These are phyloP conservation scores for Hemicordylus capensis DNA, from an alignment of 2,113 vertebrate species.

Conservation along the genomic window DNA sequence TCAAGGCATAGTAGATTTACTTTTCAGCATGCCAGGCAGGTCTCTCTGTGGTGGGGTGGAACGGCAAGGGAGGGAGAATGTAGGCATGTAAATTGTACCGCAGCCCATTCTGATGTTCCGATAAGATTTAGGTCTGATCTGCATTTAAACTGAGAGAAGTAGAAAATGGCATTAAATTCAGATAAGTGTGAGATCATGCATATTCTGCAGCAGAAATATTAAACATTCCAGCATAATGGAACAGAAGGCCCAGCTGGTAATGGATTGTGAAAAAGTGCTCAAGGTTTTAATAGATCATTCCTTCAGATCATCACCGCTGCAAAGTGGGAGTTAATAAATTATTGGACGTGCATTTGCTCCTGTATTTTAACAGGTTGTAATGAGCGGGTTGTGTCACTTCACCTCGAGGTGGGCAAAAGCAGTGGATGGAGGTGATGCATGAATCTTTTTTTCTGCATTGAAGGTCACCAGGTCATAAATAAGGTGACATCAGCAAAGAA, in stretches of 20 bases:
- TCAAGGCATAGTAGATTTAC: background rate
- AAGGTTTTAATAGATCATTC: constrained; percentile 60
- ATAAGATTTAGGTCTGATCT: constrained; percentile 60
- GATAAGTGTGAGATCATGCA: constrained; percentile 21
- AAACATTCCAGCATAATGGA: constrained; percentile 19
- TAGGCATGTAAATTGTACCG: constrained; percentile 54
- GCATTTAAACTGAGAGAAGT: constrained; percentile 57
- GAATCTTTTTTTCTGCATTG: constrained; percentile 49
- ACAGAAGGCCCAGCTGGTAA: constrained; percentile 36
- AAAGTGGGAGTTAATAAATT: constrained; percentile 70
- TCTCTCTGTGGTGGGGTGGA: constrained; percentile 14
- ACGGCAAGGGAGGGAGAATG: constrained; percentile 18
- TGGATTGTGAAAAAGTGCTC: constrained; percentile 45
- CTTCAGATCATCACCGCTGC: constrained; percentile 30
- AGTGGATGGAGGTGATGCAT: constrained; percentile 59
- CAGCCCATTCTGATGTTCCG: constrained; percentile 58
- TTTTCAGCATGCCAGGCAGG: background rate
- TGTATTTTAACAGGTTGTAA: constrained; percentile 57
- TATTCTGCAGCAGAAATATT: constrained; percentile 42
- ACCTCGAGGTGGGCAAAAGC: constrained; percentile 35
- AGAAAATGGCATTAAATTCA: constrained; percentile 64
- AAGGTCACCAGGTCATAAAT: constrained; percentile 51
- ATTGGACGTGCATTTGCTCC: constrained; percentile 35
- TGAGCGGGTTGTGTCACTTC: constrained; percentile 52
- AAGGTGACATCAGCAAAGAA: background rate